These are phyloP conservation scores for Drosophila glabriapex DNA, from an alignment of 2,888 invertebrate species.

Conservation along the genomic window DNA sequence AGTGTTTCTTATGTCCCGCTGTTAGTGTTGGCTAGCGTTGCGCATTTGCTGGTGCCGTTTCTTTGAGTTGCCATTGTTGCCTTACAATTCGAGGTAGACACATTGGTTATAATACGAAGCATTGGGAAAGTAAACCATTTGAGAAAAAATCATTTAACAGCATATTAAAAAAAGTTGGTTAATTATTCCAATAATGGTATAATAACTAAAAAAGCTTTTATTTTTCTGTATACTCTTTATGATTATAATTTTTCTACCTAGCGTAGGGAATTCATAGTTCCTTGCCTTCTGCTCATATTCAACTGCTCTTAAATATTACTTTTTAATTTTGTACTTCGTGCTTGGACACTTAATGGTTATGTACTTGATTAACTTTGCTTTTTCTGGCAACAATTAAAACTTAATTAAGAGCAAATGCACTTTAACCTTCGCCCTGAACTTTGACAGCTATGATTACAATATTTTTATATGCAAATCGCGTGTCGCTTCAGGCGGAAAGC, in stretches of 20 bases:
- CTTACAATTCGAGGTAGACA: background rate
- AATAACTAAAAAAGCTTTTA: background rate
- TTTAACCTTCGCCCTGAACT: slow-evolving; percentile 76
- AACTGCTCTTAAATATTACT: slow-evolving; percentile 12
- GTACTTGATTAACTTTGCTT: background rate
- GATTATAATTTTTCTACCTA: background rate
- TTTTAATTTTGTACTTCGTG: slow-evolving; percentile 9
- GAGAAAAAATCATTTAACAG: background rate
- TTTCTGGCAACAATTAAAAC: slow-evolving; percentile 56
- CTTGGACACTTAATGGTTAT: slow-evolving; percentile 3
- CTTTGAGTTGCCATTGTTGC: slow-evolving; percentile 2
- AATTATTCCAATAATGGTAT: background rate
- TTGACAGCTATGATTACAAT: slow-evolving; percentile 60
- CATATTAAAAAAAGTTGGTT: background rate
- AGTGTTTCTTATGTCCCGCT: slow-evolving; percentile 52
- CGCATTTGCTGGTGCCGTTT: slow-evolving; percentile 46
- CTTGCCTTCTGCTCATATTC: background rate
- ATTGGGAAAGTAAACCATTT: background rate
- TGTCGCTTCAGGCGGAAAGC: slow-evolving; percentile 42
- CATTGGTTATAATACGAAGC: background rate
- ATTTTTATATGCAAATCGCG: slow-evolving; percentile 51
- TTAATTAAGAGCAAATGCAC: slow-evolving; percentile 74
- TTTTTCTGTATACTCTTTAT: background rate
- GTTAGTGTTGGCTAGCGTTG: slow-evolving; percentile 53
- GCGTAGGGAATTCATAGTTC: background rate